Conservation (phyloP, 2,797 vertebrate genomes). For the Esox lucius region DNA sequence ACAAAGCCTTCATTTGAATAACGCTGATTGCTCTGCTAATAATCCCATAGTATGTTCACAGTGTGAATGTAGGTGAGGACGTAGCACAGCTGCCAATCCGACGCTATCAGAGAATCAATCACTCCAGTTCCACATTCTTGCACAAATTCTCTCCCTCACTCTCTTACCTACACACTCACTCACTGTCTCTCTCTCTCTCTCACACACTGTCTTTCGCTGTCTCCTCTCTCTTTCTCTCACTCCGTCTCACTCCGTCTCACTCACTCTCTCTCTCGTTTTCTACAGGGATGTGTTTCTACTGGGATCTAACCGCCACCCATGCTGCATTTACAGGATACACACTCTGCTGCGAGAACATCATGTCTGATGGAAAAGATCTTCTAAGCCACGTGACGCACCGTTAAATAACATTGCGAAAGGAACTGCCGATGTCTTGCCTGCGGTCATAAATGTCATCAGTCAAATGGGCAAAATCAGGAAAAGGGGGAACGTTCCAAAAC, state of each 20-base stretch:
- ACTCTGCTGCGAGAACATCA: neutral
- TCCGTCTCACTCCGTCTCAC: neutral
- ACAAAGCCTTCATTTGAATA: neutral
- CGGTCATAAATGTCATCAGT: neutral
- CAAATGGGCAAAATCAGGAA: neutral
- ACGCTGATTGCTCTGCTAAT: too few relatives aligned
- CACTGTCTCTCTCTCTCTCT: neutral
- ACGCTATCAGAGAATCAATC: slow-evolving; percentile 28
- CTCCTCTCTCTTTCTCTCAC: neutral
- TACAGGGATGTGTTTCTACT: neutral
- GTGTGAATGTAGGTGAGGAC: neutral
- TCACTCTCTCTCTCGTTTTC: slow-evolving; percentile 4
- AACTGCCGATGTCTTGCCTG: neutral
- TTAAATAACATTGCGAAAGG: neutral
- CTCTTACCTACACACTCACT: slow-evolving; percentile 27
- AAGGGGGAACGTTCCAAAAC: neutral
- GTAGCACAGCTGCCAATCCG: neutral
- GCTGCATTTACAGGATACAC: neutral
- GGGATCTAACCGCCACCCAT: neutral
- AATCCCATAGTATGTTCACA: neutral
- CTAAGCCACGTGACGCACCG: neutral
- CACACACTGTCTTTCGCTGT: neutral
- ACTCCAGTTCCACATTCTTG: neutral
- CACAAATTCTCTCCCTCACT: slow-evolving; percentile 5
- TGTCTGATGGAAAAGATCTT: neutral